Base-by-base conservation (phyloP, 2,113 vertebrate genomes). In the Seriola dumerili region DNA sequence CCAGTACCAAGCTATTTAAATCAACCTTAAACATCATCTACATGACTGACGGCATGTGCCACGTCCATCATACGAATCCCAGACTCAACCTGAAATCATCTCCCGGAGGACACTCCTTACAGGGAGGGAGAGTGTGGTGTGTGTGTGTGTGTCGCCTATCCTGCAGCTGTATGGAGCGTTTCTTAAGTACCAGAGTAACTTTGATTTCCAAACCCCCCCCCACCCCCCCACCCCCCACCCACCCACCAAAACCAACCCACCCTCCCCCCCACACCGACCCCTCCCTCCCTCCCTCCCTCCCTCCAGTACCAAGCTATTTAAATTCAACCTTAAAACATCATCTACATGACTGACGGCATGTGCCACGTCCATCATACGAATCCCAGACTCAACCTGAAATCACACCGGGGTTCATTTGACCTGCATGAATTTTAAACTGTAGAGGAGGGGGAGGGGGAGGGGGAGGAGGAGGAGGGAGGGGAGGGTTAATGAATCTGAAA, bases 31-130 rank as follows among this genome's bases (percentile, higher is more conserved):
- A 23, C 72, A 72, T 50, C 42, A 23, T 58, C 61, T 61, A 54
- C 19, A 57, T 32, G 21, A 44, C 48, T 62, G n/a, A 9, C 5
- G 4, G 17, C 1, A 36, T 14, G 54, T 14, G 72, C 7, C 5
- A 1, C 23, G 7, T 50, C 54, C 8, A 17, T 29, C 16, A 46
- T 9, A 0, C 0, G 57, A 64, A 38, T 62, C 25, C 25, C 25
- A 29, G 7, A 38, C 19, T 23, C 8, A 14, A 64, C 32, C 6
- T 42, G 19, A 32, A 38, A 16, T 29, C 1, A 21, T n/a, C n/a
- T n/a, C n/a, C 91, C 88, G 0, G 52, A 76, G 78, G n/a, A 89
- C 81, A 42, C 62, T 80, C 78, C 57, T 75, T 66, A 23, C 38
- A 29, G 46, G n/a, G 59, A 38, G 10, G 4, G 68, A 16, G 42